Base-by-base conservation (phyloP, 2,888 invertebrate genomes). In the Plusia festucae region DNA sequence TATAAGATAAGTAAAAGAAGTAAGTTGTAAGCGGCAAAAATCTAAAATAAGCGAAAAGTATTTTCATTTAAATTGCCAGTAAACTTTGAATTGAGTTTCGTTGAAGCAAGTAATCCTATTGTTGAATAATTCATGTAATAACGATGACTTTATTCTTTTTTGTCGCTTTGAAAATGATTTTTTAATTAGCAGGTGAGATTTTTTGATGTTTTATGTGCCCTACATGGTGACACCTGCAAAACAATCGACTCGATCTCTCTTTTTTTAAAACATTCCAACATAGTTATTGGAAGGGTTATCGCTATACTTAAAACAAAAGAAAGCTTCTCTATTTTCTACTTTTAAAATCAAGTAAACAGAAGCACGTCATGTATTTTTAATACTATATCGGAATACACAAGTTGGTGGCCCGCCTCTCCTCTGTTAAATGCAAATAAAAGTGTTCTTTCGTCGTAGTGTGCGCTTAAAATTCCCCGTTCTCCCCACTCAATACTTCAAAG, bases 361-460 rank as follows among this genome's bases (percentile, higher is more conserved):
- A 51, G 53, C 34, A 27, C 20, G 24, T 52, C 65, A 63, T 60
- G 58, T 64, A 62, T 55, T 60, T 58, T n/a, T 49, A 46, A 55
- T 58, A 40, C 59, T 59, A 54, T 52, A 58, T 59, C 11, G 20
- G 51, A 65, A 70, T 63, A 70, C 60, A 68, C 62, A 79, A 67
- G 52, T 65, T 68, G 44, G 46, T 59, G 66, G 54, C 60, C 83
- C 85, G 78, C 86, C 88, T 82, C 88, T 90, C 82, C 78, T 78
- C 81, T 89, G 89, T 91, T 84, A 79, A 86, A 92, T 92, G 91
- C 88, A 90, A 92, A 93, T 91, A 90, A 85, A 91, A 89, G 84
- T 85, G 77, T 82, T 87, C 76, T 70, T 69, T 72, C 79, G 86
- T 84, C 88, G 79, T 77, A 79, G 85, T 82, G 74, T 79, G 86